Base-by-base conservation (phyloP, 2,113 vertebrate genomes). In the Vireo altiloquus region DNA sequence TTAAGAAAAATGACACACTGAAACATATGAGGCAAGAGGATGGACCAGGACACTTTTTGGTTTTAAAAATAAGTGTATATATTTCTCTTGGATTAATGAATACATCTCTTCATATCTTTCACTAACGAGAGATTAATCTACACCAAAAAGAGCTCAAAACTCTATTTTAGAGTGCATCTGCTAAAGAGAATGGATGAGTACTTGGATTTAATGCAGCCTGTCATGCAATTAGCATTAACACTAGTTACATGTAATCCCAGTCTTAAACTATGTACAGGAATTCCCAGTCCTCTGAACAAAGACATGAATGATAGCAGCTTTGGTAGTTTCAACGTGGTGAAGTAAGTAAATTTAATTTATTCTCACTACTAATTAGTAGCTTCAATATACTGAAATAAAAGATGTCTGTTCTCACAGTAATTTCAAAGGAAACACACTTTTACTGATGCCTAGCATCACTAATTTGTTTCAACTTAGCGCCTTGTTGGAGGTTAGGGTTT, bases 161-260 rank as follows among this genome's bases (percentile, higher is more conserved):
- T 83, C 66, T 69, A 28, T 53, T 82, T 57, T 11, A 37, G 42
- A 87, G 54, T 22, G 17, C 23, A 59, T 69, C 54, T 2, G 1
- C 52, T 69, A 46, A 92, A 89, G 46, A 76, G 50, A 86, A 53
- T 2, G 87, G 61, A 75, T 56, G 25, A 60, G 20, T 40, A 18
- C 56, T 89, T 86, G 37, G n/a, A 82, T 88, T 92, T 95, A 96
- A 87, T 50, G 60, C 35, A 93, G 70, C 61, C 63, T 95, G 54
- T 74, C 68, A 79, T 61, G 77, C 78, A 94, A 96, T 95, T 95
- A 97, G 90, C 85, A 89, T 94, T 95, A 95, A 61, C 35, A 69
- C 47, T 91, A 96, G 96, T 94, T 96, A 87, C 61, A 42, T n/a
- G 42, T 89, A 97, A 96, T 91, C 81, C 68, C 17, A 12, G 82